phyloP scores from a whole-genome alignment of 2,888 invertebrate species.

The Baccha elongata region DNA sequence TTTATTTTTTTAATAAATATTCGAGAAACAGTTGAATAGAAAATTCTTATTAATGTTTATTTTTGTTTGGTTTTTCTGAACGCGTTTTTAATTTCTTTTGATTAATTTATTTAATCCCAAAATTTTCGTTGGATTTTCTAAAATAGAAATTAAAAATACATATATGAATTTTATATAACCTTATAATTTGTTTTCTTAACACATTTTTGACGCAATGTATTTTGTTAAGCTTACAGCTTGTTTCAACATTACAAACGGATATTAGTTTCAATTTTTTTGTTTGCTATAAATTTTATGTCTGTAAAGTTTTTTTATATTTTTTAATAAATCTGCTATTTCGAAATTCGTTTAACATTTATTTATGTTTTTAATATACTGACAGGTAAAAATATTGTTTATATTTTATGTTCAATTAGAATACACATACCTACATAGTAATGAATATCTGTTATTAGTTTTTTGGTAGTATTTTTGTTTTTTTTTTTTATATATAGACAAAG shows the following conservation, averaged over 20 bases:
- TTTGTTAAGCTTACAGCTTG: conserved; percentile 36
- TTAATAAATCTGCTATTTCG: conserved; percentile 48
- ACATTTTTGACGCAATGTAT: conserved; percentile 46
- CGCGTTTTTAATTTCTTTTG: conserved; percentile 43
- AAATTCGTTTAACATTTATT: conserved; percentile 54
- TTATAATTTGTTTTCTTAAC: conserved; percentile 41
- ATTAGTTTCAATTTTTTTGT: conserved; percentile 80
- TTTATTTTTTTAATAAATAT: conserved; percentile 52
- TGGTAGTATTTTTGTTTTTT: conserved; percentile 41
- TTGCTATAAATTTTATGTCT: conserved; percentile 59
- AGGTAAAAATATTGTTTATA: conserved; percentile 58
- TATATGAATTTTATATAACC: conserved; percentile 59
- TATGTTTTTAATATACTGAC: conserved; percentile 52
- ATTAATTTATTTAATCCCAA: conserved; percentile 55
- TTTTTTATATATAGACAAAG: conserved; percentile 31
- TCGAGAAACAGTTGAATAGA: conserved; percentile 67
- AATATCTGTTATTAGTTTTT: conserved; percentile 65
- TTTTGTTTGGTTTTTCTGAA: conserved; percentile 38
- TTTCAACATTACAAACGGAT: conserved; percentile 64
- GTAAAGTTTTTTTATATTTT: conserved; percentile 55
- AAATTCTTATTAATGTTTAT: conserved; percentile 47
- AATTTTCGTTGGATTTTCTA: conserved; percentile 51
- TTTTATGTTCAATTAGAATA: conserved; percentile 53
- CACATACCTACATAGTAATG: conserved; percentile 66
- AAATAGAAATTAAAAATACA: conserved; percentile 51